Evolutionary conservation across 2,797 vertebrate genomes (phyloP), one percentile per base, ranked within the genome.

Genomic region (Tapera naevia): DNA sequence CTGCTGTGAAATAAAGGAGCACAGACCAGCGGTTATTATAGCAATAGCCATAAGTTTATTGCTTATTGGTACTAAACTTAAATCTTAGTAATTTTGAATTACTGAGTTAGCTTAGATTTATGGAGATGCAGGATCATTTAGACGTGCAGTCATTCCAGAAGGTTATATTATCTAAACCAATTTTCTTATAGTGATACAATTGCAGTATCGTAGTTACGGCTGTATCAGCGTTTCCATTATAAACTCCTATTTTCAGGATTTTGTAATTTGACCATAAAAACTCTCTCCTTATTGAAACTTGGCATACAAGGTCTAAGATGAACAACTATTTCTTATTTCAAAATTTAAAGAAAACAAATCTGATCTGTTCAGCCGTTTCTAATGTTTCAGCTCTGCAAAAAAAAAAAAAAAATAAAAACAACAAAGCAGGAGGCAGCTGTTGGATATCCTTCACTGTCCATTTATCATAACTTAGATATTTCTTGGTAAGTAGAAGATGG

Each of bases 81-180:
- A 98, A 98, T 98, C 97, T 97, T 97, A 95, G 97, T 97, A 97
- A 97, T 98, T 98, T 96, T 98, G 98, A 98, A 98, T 97, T 96
- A 98, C 98, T 98, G 97, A 97, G 97, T 98, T 98, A 98, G 96
- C 97, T 98, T 91, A 98, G 98, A 98, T 98, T 98, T 98, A 98
- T 98, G 97, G 94, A 95, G 96, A 96, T 95, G 95, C 92, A 87
- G 93, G 93, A 96, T 97, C 97, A 94, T 98, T 98, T 98, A 95
- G 95, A 98, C 84, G 50, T 83, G 97, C 97, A 97, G 90, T 98
- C 97, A 97, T 98, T 98, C 96, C 97, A 97, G 97, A 96, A 97
- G 97, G 53, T 94, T 97, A 97, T 96, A 98, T 98, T 98, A 98
- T 97, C 97, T 97, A 98, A 98, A 96, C 97, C 96, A 98, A 98